Conservation (phyloP, 2,888 invertebrate species). For the Tenthredo distinguenda region DNA sequence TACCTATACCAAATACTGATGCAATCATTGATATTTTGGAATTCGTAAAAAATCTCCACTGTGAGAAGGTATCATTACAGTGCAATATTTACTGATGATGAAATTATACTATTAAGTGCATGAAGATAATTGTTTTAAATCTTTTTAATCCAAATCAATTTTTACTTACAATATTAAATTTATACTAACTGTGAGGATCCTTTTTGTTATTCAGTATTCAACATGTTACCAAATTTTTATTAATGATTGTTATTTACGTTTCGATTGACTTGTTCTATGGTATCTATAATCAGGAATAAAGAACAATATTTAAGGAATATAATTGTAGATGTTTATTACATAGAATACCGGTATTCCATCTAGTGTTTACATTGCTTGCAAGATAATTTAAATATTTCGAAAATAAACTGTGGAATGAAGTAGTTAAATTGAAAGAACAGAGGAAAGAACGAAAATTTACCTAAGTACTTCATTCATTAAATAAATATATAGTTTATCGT, state of each 20-base stretch:
- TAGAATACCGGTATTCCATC: not conserved
- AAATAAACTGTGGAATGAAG: not conserved
- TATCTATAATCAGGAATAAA: not conserved
- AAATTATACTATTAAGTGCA: not conserved
- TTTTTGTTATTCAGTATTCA: not conserved
- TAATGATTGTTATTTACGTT: slow-evolving; percentile 14
- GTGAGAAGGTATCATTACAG: not conserved
- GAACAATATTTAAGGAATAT: slow-evolving; percentile 29
- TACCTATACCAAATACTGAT: not conserved
- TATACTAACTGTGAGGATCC: not conserved
- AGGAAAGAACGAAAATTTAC: not conserved
- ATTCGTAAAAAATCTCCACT: not conserved
- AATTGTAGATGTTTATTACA: slow-evolving; percentile 11
- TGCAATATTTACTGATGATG: not conserved
- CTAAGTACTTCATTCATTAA: not conserved
- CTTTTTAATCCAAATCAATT: not conserved
- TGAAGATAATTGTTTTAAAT: not conserved
- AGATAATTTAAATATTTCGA: not conserved
- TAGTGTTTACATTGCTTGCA: not conserved
- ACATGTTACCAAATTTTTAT: not conserved
- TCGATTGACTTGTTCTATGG: not conserved
- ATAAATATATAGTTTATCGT: slow-evolving; percentile 17
- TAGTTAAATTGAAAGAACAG: not conserved
- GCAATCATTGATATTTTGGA: not conserved
- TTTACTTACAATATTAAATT: not conserved